phyloP scores from a whole-genome alignment of 2,797 vertebrate genomes.

The Tauraco hartlaubi region DNA sequence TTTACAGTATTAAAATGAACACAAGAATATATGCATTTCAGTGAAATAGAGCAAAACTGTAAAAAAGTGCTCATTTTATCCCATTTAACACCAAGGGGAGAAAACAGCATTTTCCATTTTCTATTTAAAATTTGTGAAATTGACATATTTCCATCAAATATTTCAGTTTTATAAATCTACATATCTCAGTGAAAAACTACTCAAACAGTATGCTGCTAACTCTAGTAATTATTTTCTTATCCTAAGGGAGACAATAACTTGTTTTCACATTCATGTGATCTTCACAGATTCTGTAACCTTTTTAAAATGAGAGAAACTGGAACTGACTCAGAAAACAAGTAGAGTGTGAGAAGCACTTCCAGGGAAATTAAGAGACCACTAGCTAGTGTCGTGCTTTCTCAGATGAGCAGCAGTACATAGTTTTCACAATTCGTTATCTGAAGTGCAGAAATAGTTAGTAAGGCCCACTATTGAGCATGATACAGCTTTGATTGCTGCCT shows the following conservation, averaged over 20 bases:
- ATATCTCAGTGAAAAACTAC: background rate
- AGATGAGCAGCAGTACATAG: background rate
- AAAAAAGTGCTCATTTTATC: background rate
- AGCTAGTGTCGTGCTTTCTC: background rate
- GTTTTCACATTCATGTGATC: background rate
- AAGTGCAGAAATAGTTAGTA: background rate
- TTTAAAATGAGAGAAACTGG: background rate
- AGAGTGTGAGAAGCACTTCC: background rate
- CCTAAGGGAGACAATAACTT: background rate
- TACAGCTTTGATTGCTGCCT: background rate
- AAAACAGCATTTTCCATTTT: background rate
- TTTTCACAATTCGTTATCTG: background rate
- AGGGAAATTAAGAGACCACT: background rate
- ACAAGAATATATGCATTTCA: background rate
- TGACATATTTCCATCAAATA: background rate
- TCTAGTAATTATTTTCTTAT: background rate
- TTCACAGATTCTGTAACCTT: background rate
- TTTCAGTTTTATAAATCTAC: background rate
- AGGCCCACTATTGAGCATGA: background rate
- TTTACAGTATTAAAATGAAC: background rate
- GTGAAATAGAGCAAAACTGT: background rate
- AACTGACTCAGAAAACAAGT: background rate
- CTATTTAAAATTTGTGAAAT: background rate
- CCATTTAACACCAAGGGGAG: background rate
- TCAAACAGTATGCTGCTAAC: rapidly evolving